Evolutionary conservation across 2,113 vertebrate species (phyloP).

Genomic region (Eleginops maclovinus): DNA sequence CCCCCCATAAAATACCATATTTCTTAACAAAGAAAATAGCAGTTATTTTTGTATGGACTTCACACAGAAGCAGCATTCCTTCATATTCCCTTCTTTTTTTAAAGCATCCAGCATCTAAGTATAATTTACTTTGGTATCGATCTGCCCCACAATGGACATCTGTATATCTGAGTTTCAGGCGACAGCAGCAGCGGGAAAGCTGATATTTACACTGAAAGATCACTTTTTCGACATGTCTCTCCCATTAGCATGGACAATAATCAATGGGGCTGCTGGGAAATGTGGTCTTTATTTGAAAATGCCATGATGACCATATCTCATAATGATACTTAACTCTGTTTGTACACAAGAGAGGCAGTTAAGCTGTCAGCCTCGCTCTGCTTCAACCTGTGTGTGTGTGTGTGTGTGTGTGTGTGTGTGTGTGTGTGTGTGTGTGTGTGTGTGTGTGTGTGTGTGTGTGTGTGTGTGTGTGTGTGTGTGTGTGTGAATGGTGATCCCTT

Average conservation of each 20-base stretch:
- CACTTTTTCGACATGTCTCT: not conserved
- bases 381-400: slow-evolving; percentile 21
- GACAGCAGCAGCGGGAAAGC: not conserved
- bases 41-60: too few relatives aligned
- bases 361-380: slow-evolving; percentile 50
- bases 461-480: slow-evolving; percentile 5
- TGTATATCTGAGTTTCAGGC: too few relatives aligned
- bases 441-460: slow-evolving; percentile 8
- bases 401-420: slow-evolving; percentile 20
- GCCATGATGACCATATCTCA: slow-evolving; percentile 7
- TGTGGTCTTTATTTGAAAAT: slow-evolving; percentile 21
- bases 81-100: not conserved
- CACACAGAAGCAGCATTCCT: not conserved
- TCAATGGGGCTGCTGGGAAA: slow-evolving; percentile 43
- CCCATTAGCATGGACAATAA: not conserved
- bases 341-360: slow-evolving; percentile 37
- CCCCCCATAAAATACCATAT: not conserved
- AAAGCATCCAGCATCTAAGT: not conserved
- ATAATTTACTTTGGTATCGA: not conserved
- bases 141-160: too few relatives aligned
- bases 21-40: not conserved
- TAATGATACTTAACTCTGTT: slow-evolving; percentile 19
- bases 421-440: slow-evolving; percentile 20
- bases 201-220: not conserved
- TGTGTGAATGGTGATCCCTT: not conserved